A percentile compares a stretch with the other conserved stretches of the same genome.
phyloP scores from a whole-genome alignment of 92 coral and sea anemone species.

The Virgularia gustaviana region DNA sequence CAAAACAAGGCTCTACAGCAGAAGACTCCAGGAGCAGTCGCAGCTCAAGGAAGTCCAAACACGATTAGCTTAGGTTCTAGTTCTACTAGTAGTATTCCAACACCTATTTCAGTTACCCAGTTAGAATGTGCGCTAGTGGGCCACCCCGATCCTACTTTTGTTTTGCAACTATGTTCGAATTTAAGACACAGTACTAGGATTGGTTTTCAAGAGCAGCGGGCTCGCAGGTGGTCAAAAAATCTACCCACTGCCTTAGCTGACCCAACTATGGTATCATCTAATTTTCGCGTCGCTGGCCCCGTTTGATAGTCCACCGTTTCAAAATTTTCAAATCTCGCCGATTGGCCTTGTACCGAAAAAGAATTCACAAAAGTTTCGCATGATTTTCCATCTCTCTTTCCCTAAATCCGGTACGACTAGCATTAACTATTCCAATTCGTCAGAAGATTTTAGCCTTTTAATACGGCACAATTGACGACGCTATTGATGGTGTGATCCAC shows the following conservation, averaged over 20 bases:
- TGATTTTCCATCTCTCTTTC: constrained; percentile 37
- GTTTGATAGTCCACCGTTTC: constrained; percentile 41
- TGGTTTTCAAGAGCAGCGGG: constrained; percentile 26
- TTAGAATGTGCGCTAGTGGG: constrained; percentile 10
- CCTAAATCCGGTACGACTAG: constrained; percentile 54
- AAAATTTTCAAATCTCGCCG: constrained; percentile 16
- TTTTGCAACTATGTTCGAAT: constrained; percentile 2
- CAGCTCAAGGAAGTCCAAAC: neutral
- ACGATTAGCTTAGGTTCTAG: neutral
- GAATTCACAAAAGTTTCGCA: constrained; percentile 30
- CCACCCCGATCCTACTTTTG: constrained; percentile 40
- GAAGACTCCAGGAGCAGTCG: neutral
- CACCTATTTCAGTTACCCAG: constrained; percentile 43
- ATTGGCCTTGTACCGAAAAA: constrained; percentile 37
- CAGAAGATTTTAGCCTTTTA: constrained; percentile 60
- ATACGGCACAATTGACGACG: constrained; percentile 56
- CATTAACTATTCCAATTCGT: constrained; percentile 49
- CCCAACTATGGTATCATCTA: constrained; percentile 30
- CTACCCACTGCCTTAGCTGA: constrained; percentile 29
- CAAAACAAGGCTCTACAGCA: neutral
- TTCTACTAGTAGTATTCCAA: constrained; percentile 16
- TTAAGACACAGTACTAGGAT: constrained; percentile 24
- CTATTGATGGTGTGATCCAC: constrained; percentile 41
- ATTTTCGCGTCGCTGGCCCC: constrained; percentile 41
- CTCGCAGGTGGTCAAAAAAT: constrained; percentile 16